These are phyloP conservation scores for Chloropsis cyanopogon DNA, from an alignment of 2,113 vertebrate genomes.

Conservation along the genomic window DNA sequence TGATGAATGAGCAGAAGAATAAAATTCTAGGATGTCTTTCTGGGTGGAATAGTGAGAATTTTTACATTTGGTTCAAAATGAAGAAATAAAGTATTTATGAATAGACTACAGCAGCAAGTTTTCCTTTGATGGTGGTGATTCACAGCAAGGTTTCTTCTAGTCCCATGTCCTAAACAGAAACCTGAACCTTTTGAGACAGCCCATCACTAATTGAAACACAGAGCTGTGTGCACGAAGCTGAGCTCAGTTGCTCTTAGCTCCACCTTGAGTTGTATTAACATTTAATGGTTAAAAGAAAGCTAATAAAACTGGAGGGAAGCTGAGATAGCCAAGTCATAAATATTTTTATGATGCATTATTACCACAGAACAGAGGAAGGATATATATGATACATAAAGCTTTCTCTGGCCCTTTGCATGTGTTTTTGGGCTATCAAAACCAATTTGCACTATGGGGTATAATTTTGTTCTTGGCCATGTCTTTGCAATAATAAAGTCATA, in stretches of 20 bases:
- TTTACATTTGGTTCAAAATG: not conserved
- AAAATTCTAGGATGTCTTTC: not conserved
- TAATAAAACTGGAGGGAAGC: constrained; percentile 19
- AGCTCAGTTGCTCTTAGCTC: not conserved
- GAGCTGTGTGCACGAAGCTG: not conserved
- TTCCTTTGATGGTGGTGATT: not conserved
- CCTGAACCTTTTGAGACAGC: not conserved
- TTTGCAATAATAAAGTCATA: not conserved
- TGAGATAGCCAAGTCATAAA: constrained; percentile 3
- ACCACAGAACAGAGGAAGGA: not conserved
- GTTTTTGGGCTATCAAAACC: not conserved
- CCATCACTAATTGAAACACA: constrained; percentile 26
- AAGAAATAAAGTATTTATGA: not conserved
- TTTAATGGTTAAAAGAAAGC: constrained; percentile 16
- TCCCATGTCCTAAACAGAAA: not conserved
- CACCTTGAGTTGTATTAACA: constrained; percentile 33
- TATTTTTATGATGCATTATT: constrained; percentile 33
- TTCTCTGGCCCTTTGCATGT: not conserved
- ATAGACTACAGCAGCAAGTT: not conserved
- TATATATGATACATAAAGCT: not conserved
- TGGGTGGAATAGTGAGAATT: not conserved
- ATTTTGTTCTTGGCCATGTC: not conserved
- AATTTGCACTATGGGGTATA: not conserved
- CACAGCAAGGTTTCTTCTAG: not conserved
- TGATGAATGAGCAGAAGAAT: not conserved